Base-by-base conservation (phyloP, 2,888 invertebrate genomes). In the Drosophila hawaiiensis region DNA sequence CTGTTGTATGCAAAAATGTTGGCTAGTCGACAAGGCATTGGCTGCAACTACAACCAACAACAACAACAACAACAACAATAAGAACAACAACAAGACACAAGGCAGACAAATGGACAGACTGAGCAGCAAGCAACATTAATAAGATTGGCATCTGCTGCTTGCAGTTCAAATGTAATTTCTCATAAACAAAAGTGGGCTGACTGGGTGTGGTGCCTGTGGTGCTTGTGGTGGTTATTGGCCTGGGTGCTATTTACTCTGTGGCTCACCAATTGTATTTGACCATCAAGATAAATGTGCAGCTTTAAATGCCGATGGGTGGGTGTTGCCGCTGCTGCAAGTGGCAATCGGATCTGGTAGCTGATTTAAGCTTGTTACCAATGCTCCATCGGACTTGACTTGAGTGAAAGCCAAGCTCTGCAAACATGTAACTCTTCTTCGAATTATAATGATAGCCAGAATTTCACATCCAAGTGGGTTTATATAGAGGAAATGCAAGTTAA, bases 131-230 rank as follows among this genome's bases (percentile, higher is more conserved):
- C 83, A 89, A 89, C 90, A 87, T 87, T 87, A 87, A 87, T 87
- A 89, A 88, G 87, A 87, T 87, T 87, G 88, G 88, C 87, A 87
- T 87, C 87, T 85, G 82, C 72, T 87, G 84, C 84, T 88, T 82
- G 88, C 84, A 78, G 80, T 76, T 84, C 90, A 89, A 87, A 85
- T 87, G 89, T 87, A 87, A 87, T 89, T 87, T 87, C 85, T 87
- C 86, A 86, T 86, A 89, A 86, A 84, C 89, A 67, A 82, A 89
- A 86, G 84, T 85, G 86, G 85, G 85, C 73, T 80, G 87, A 69
- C 76, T 84, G 82, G 88, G 84, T 84, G 84, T 83, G 88, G 73
- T 76, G 66, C 68, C 61, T 50, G 65, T 65, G 76, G 75, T 70
- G 50, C 35, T 41, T 14, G 35, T 35, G n/a, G 25, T 47, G 47